Evolutionary conservation across 2,113 vertebrate species (phyloP).

Genomic region (Gnathochromis pfefferi): DNA sequence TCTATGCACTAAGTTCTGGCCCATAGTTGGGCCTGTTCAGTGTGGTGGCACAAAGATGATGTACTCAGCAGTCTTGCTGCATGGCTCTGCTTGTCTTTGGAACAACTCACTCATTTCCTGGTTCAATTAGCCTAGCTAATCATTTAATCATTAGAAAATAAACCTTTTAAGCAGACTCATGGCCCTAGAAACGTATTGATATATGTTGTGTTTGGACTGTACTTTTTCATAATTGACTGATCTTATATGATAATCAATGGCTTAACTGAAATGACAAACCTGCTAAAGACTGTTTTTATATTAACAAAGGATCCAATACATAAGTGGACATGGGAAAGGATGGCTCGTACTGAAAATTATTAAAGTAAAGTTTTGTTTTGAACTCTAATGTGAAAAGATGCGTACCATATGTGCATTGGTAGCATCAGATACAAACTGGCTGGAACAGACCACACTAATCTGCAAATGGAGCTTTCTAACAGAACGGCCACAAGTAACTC

Average conservation of each 20-base stretch:
- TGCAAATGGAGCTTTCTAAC: background rate
- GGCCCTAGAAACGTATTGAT: conserved; percentile 20
- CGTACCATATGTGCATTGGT: background rate
- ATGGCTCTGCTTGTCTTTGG: conserved; percentile 19
- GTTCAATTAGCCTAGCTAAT: conserved; percentile 57
- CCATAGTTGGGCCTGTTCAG: background rate
- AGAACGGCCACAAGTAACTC: background rate
- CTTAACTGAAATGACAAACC: background rate
- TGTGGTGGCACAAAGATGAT: background rate
- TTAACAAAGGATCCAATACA: background rate
- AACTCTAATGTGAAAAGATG: background rate
- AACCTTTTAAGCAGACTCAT: conserved; percentile 24
- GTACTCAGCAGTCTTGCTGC: conserved; percentile 22
- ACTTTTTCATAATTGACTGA: background rate
- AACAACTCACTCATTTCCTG: conserved; percentile 49
- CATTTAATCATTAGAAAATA: conserved; percentile 60
- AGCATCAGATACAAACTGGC: background rate
- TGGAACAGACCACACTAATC: background rate
- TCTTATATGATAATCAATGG: background rate
- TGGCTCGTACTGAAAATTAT: background rate
- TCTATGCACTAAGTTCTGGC: background rate
- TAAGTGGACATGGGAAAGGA: background rate
- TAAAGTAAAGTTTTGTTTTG: background rate
- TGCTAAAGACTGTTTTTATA: background rate
- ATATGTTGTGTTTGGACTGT: background rate